A percentile compares a stretch with the other conserved stretches of the same genome.
phyloP scores from a whole-genome alignment of 2,888 invertebrate genomes.

The Chirona hameri region DNA sequence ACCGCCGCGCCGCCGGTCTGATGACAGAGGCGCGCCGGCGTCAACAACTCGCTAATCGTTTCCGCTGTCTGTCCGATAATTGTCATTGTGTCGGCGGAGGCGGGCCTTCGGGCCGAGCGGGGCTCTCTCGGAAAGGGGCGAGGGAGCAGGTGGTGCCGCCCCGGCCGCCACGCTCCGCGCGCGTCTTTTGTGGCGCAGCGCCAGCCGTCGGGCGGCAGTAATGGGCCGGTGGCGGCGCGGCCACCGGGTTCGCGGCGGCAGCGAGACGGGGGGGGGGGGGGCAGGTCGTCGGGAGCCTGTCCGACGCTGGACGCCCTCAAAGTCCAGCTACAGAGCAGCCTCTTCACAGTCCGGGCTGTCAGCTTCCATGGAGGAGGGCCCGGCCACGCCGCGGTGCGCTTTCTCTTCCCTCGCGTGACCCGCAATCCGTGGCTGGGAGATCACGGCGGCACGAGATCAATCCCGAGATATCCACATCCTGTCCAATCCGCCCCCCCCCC shows the following conservation, averaged over 20 bases:
- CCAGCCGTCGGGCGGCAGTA: not conserved
- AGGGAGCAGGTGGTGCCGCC: not conserved
- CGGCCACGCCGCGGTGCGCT: no score
- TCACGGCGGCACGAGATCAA: not conserved
- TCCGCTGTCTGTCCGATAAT: not conserved
- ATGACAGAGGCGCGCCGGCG: not conserved
- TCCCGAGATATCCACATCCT: no score
- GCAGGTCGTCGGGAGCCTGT: no score
- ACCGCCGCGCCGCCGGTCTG: no score
- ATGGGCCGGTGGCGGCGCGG: not conserved
- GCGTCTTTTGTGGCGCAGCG: slow-evolving; percentile 8
- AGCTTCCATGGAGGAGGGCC: no score
- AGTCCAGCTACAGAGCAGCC: no score
- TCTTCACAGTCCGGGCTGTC: no score
- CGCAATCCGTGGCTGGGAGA: not conserved
- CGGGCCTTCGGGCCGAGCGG: not conserved
- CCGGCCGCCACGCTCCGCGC: not conserved
- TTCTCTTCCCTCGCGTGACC: no score
- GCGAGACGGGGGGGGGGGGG: not conserved
- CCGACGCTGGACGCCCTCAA: no score
- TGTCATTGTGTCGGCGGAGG: not conserved
- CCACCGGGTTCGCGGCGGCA: not conserved
- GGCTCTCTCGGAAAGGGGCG: not conserved
- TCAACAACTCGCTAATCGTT: slow-evolving; percentile 25
- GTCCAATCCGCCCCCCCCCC: no score